Base-by-base conservation (phyloP, 1,140 invertebrate genomes). In the Colletes gigas region DNA sequence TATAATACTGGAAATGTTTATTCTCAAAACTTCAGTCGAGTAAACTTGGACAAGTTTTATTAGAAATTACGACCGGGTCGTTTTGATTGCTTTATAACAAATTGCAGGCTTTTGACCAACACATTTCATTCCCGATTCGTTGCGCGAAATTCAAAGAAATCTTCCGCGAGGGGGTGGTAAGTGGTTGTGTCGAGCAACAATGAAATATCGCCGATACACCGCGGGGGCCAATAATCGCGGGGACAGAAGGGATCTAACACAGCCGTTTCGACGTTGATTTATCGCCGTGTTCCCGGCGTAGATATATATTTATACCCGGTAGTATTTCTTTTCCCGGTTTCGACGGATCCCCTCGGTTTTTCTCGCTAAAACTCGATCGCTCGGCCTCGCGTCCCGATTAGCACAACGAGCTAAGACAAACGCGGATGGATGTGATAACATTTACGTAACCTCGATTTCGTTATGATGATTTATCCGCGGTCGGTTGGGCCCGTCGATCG, bases 401-500 rank as follows among this genome's bases (percentile, higher is more conserved):
- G 60, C 60, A 10, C 57, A 60, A 69, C 50, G 10, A 21, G 15
- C 47, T 69, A 17, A 76, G 73, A 44, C n/a, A 63, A 76, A 69
- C 55, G 66, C 69, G 60, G 52, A 67, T 50, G n/a, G 30, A 67
- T 76, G 50, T 30, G 84, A 73, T 78, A 85, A 84, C 50, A 85
- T 85, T 85, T 85, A 70, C 78, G 69, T 84, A 85, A 84, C 83
- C 84, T 52, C 78, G 79, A 47, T 84, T 84, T 84, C 78, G 66
- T 69, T 74, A 66, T 10, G 69, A 65, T 59, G 79, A 78, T 76
- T 85, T 85, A 84, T 85, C 73, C 83, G 60, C 52, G 15, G 50
- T 6, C 57, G 47, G 6, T n/a, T 60, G 57, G 57, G 59, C 55
- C 44, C 50, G 67, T 57, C 67, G 57, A 78, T 54, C 59, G 67